A percentile compares a stretch with the other conserved stretches of the same genome.
Conservation (phyloP, 2,888 invertebrate genomes). For the Leistus spinibarbis region DNA sequence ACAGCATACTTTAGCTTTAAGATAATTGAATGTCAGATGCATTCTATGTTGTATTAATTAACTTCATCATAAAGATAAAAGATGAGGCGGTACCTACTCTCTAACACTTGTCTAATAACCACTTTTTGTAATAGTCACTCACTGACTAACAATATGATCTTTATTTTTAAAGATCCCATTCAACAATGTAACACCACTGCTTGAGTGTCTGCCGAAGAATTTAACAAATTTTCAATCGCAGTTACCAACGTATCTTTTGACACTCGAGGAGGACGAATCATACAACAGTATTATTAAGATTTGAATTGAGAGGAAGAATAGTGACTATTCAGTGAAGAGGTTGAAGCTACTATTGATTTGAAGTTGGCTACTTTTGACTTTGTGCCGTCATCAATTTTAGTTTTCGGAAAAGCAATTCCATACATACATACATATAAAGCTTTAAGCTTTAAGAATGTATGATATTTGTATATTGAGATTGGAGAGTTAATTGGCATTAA, state of each 20-base stretch:
- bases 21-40: not conserved
- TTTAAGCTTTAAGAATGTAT: not conserved
- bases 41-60: conserved; percentile 19
- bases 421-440: not conserved
- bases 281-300: conserved; percentile 15
- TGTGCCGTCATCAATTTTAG: not conserved
- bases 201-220: conserved; percentile 1
- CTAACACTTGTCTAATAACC: conserved; percentile 14
- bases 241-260: conserved; percentile 5
- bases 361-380: not conserved
- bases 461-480: too few species aligned
- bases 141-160: conserved; percentile 17
- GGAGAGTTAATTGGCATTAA: too few species aligned
- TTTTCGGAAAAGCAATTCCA: not conserved
- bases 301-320: conserved; percentile 12
- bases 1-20: not conserved
- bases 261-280: not conserved
- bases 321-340: conserved; percentile 10
- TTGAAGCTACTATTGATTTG: not conserved
- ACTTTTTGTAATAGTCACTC: conserved; percentile 6
- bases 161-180: conserved; percentile 8
- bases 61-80: conserved; percentile 11
- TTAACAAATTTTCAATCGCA: conserved; percentile 19
- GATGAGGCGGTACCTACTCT: not conserved
- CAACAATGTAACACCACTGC: not conserved